Base-by-base conservation (phyloP, 2,888 invertebrate species). In the Colostygia pectinataria region DNA sequence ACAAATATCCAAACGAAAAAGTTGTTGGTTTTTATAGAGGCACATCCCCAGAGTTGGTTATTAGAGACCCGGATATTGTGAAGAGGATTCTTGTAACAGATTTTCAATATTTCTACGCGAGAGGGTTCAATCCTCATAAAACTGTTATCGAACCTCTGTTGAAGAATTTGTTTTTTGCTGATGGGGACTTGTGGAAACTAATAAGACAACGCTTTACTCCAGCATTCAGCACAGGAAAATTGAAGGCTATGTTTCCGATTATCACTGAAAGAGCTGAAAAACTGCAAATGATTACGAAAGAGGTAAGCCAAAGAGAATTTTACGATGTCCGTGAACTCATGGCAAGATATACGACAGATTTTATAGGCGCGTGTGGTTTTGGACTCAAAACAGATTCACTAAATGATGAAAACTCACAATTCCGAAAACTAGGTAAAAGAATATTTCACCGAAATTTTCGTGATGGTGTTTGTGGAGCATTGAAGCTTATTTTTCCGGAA, bases 281-380 rank as follows among this genome's bases (percentile, higher is more conserved):
- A 54, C 54, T 89, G 7, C 80, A 85, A 66, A 8, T 70, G 1
- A 68, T 82, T 25, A 73, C 80, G 2, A 80, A 81, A 46, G 71
- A 77, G 7, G 67, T 83, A 0, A 58, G 68, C 4, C 52, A 72
- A 4, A 67, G 59, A 36, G 80, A 82, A 28, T 72, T 61, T 53
- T 84, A 80, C 37, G 86, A 87, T 49, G 74, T 78, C 2, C 71
- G 80, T 29, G 88, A 88, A 52, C 72, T 87, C 0, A 87, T 88
- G 85, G 87, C 86, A 1, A 73, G 88, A 33, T 89, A 84, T 28
- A 87, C 87, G 0, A 87, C 85, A 2, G 88, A 88, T 54, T 84
- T 87, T 50, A 87, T 88, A 6, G 88, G 88, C 3, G 83, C 73
- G 0, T 87, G 87, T 57, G 87, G 82, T 8, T 89, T 89, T 56